Evolutionary conservation across 2,797 vertebrate species (phyloP).

Genomic region (Onychomys torridus): DNA sequence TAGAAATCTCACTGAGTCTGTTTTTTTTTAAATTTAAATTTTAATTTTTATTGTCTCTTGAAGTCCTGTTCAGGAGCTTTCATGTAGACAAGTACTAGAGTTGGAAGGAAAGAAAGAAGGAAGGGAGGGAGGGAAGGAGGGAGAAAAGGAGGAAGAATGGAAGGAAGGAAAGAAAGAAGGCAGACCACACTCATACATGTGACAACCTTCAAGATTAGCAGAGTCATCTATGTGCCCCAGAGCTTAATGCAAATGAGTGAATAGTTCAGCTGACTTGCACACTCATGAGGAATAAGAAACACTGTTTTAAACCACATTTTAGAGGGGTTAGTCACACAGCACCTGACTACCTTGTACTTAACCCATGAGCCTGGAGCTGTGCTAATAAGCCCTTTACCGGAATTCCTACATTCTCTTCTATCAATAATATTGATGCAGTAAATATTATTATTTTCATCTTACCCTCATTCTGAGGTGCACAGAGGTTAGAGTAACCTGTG

Average conservation of each 20-base stretch:
- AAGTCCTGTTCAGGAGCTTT: not conserved
- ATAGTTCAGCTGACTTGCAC: not conserved
- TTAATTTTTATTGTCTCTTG: not conserved
- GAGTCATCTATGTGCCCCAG: not conserved
- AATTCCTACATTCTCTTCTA: constrained; percentile 46
- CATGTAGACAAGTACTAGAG: not conserved
- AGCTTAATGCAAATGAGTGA: constrained; percentile 16
- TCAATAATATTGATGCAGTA: constrained; percentile 18
- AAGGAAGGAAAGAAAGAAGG: not conserved
- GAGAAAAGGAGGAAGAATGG: not conserved
- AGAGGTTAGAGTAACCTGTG: constrained; percentile 19
- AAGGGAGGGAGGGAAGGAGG: too few relatives aligned
- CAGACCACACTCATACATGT: not conserved
- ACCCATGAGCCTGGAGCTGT: not conserved
- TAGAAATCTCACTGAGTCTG: constrained; percentile 25
- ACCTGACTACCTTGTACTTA: not conserved
- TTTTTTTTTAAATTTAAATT: constrained; percentile 24
- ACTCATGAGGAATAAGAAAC: constrained; percentile 16
- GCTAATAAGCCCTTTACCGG: constrained; percentile 30
- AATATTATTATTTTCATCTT: constrained; percentile 30
- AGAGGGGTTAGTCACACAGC: constrained; percentile 3
- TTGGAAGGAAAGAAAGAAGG: not conserved
- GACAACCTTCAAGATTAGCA: not conserved
- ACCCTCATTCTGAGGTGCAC: not conserved
- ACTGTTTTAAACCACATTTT: constrained; percentile 32